A percentile compares a stretch with the other conserved stretches of the same genome.
Evolutionary conservation across 2,888 invertebrate species (phyloP).

Genomic region (Noctua comes): DNA sequence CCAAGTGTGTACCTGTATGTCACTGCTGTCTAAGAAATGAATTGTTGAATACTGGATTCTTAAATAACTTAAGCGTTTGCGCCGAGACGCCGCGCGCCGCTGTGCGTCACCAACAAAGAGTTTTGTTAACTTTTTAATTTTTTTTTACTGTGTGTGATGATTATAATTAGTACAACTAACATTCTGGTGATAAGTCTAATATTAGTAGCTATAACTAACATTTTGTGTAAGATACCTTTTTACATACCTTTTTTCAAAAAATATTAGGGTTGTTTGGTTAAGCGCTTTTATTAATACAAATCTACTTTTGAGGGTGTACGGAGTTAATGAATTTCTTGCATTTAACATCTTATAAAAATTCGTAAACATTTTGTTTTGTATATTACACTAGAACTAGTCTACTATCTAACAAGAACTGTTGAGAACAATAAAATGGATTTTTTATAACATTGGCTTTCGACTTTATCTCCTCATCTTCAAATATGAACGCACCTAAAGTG

Average conservation of each 20-base stretch:
- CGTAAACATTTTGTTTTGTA: neutral
- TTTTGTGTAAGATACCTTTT: neutral
- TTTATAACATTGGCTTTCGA: neutral
- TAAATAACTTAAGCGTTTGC: neutral
- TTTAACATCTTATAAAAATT: neutral
- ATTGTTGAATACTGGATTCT: neutral
- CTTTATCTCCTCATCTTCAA: neutral
- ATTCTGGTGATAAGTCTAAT: neutral
- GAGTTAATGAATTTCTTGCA: neutral
- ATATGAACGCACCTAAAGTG: neutral
- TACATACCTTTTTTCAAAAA: neutral
- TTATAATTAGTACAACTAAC: neutral
- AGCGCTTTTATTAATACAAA: neutral
- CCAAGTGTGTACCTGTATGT: slow-evolving; percentile 29
- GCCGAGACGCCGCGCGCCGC: neutral
- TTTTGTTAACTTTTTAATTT: neutral
- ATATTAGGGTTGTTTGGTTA: neutral
- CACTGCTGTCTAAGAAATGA: slow-evolving; percentile 36
- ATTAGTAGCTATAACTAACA: neutral
- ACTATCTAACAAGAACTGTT: neutral
- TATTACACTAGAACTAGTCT: neutral
- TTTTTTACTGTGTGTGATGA: neutral
- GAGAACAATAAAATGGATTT: neutral
- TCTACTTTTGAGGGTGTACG: neutral
- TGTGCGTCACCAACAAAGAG: no score